Percentiles rank a stretch among this genome's conserved stretches.
phyloP scores from a whole-genome alignment of 2,888 invertebrate genomes.

The Chromoteleia sp. region DNA sequence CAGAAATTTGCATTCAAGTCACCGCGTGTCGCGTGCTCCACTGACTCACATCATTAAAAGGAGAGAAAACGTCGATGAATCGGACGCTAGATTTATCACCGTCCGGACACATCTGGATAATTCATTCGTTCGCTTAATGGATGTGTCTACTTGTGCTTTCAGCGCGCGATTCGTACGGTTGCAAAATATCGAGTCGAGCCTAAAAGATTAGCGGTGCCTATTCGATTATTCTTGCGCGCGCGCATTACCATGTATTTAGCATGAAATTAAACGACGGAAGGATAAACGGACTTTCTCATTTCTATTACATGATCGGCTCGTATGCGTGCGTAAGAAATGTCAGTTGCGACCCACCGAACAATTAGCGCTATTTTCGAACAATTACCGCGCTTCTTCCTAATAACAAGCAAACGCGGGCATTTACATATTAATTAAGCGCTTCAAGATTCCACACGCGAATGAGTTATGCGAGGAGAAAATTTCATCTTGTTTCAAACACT shows the following conservation, averaged over 20 bases:
- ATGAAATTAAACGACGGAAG: conserved; percentile 60
- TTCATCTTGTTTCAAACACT: neutral
- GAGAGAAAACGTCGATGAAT: conserved; percentile 67
- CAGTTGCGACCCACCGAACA: conserved; percentile 17
- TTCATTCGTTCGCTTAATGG: conserved; percentile 52
- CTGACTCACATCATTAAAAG: conserved; percentile 67
- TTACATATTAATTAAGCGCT: conserved; percentile 9
- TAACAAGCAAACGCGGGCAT: neutral
- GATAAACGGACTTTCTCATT: conserved; percentile 49
- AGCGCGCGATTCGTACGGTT: conserved; percentile 10
- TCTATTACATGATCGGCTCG: conserved; percentile 52
- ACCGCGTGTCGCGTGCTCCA: conserved; percentile 60
- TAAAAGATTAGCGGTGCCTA: conserved; percentile 14
- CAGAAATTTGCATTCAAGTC: conserved; percentile 59
- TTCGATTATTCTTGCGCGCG: conserved; percentile 27
- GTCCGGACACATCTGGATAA: conserved; percentile 37
- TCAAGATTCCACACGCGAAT: conserved; percentile 1
- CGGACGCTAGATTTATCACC: conserved; percentile 55
- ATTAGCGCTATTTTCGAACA: conserved; percentile 41
- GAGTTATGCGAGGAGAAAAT: conserved; percentile 18
- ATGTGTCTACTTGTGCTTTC: conserved; percentile 29
- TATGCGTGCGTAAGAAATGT: conserved; percentile 26
- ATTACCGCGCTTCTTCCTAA: conserved; percentile 6
- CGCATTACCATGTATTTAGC: conserved; percentile 26
- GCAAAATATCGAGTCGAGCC: conserved; percentile 1